phyloP scores from a whole-genome alignment of 2,113 vertebrate species.

The Chelonoidis abingdonii region DNA sequence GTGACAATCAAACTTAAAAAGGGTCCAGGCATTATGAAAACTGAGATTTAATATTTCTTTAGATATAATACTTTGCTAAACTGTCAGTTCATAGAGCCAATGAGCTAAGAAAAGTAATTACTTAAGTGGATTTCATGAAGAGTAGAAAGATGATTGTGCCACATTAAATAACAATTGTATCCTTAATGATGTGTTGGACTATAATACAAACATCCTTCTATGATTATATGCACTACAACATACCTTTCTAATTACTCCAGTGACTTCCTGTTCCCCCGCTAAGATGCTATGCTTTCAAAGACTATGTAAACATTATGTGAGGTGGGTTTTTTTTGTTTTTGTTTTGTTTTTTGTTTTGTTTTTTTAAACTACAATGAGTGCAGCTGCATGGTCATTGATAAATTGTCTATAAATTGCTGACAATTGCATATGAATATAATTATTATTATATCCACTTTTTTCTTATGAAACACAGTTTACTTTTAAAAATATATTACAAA shows the following conservation, averaged over 20 bases:
- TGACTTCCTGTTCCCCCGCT: slow-evolving; percentile 76
- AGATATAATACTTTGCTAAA: slow-evolving; percentile 77
- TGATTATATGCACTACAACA: slow-evolving; percentile 74
- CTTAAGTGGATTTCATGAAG: slow-evolving; percentile 88
- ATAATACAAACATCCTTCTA: slow-evolving; percentile 84
- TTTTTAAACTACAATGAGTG: slow-evolving; percentile 55
- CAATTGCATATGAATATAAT: slow-evolving; percentile 67
- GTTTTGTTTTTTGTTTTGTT: slow-evolving; percentile 52
- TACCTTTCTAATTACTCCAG: slow-evolving; percentile 85
- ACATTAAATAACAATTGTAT: slow-evolving; percentile 92
- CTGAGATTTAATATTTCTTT: slow-evolving; percentile 71
- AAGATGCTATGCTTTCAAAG: slow-evolving; percentile 66
- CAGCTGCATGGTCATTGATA: slow-evolving; percentile 82
- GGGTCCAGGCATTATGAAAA: slow-evolving; percentile 39
- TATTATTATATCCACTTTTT: slow-evolving; percentile 36
- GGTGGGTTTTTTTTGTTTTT: neutral
- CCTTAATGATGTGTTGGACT: slow-evolving; percentile 88
- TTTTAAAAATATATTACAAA: slow-evolving; percentile 1
- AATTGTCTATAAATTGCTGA: slow-evolving; percentile 78
- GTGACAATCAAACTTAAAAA: slow-evolving; percentile 37
- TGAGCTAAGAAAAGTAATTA: slow-evolving; percentile 90
- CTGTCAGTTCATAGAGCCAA: slow-evolving; percentile 83
- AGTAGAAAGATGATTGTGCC: slow-evolving; percentile 88
- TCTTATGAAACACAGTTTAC: slow-evolving; percentile 11
- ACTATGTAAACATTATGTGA: slow-evolving; percentile 71